These are phyloP conservation scores for Dioctria rufipes DNA, from an alignment of 2,888 invertebrate genomes.

Conservation along the genomic window DNA sequence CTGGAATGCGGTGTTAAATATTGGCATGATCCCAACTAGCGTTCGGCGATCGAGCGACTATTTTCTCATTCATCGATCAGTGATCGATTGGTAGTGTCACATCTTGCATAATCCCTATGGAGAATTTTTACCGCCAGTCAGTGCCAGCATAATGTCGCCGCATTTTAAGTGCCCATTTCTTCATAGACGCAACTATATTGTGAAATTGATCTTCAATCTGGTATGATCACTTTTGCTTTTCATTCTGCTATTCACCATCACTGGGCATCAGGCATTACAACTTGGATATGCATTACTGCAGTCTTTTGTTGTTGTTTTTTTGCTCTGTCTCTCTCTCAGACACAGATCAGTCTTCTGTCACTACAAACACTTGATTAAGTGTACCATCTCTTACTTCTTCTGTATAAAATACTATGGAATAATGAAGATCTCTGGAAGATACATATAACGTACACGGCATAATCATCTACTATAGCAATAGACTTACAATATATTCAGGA, in stretches of 20 bases:
- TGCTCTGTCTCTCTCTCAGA: too few relatives aligned
- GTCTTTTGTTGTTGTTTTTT: neutral
- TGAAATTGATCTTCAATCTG: slow-evolving; percentile 31
- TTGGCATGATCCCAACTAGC: neutral
- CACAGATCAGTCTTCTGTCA: too few relatives aligned
- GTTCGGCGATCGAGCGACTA: neutral
- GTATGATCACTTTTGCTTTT: slow-evolving; percentile 25
- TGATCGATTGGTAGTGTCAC: slow-evolving; percentile 3
- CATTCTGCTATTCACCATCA: neutral
- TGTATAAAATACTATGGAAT: too few relatives aligned
- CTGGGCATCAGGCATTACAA: too few relatives aligned
- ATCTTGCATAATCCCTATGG: slow-evolving; percentile 7
- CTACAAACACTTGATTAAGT: too few relatives aligned
- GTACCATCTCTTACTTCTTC: too few relatives aligned
- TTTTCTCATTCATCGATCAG: neutral
- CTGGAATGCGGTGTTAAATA: neutral
- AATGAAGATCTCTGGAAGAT: too few relatives aligned
- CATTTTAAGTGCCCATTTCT: slow-evolving; percentile 37
- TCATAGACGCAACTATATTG: slow-evolving; percentile 16
- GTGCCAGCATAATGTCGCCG: slow-evolving; percentile 11
- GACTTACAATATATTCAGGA: too few relatives aligned
- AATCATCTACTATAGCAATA: too few relatives aligned
- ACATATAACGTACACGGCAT: too few relatives aligned
- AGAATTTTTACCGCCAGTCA: neutral
- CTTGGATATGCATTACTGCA: too few relatives aligned